phyloP scores from a whole-genome alignment of 2,797 vertebrate genomes.

The Triplophysa yarkandensis region DNA sequence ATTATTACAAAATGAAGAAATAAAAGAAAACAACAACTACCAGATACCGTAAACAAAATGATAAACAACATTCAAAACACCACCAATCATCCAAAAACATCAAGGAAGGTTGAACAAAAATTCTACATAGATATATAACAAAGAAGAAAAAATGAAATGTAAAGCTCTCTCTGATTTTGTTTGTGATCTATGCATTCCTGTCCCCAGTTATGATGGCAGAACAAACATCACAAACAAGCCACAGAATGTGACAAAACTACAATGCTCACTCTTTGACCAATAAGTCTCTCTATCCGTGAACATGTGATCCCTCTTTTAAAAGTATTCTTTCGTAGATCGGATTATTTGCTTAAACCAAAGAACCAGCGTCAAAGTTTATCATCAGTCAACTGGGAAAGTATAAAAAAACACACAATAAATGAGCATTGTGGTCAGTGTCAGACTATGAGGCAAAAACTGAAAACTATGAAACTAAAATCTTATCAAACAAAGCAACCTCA shows the following conservation, averaged over 20 bases:
- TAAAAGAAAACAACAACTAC: not conserved
- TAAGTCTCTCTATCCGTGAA: not conserved
- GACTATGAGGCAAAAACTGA: constrained; percentile 51
- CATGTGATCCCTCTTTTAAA: not conserved
- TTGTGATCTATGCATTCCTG: not conserved
- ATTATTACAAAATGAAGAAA: constrained; percentile 2
- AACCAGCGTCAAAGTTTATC: not conserved
- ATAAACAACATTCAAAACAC: not conserved
- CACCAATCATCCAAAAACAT: not conserved
- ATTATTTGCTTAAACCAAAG: not conserved
- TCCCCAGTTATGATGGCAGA: not conserved
- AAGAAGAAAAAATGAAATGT: not conserved
- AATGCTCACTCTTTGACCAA: not conserved
- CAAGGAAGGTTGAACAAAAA: not conserved
- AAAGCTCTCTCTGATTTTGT: not conserved
- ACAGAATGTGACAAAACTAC: not conserved
- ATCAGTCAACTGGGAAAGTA: constrained; percentile 7
- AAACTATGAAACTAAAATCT: constrained; percentile 45
- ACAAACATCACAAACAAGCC: not conserved
- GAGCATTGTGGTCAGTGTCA: constrained; percentile 34
- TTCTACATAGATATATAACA: not conserved
- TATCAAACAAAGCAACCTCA: constrained; percentile 9
- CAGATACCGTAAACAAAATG: constrained; percentile 4
- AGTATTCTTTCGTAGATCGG: not conserved
- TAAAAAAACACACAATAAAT: constrained; percentile 4